Conservation (phyloP, 2,113 vertebrate species). For the Cairina moschata region DNA sequence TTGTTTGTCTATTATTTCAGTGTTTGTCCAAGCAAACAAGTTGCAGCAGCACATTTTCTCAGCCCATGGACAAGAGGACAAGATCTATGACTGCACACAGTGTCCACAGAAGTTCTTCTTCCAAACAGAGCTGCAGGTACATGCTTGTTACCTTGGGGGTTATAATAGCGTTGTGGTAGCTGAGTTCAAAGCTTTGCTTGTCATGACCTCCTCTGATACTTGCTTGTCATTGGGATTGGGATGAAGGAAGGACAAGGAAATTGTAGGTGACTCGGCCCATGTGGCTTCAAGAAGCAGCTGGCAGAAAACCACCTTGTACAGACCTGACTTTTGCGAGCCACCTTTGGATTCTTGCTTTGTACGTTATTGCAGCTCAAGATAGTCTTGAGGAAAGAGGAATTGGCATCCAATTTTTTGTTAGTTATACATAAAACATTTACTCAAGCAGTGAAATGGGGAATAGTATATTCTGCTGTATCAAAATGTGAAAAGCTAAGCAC, state of each 20-base stretch:
- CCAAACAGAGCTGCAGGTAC: slow-evolving; percentile 99
- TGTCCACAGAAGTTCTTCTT: slow-evolving; percentile 99
- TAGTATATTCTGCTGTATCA: not conserved
- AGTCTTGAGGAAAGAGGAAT: not conserved
- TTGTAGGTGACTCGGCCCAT: not conserved
- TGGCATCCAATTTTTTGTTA: not conserved
- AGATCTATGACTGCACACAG: slow-evolving; percentile 99
- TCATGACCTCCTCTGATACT: slow-evolving; percentile 26
- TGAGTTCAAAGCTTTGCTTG: slow-evolving; percentile 14
- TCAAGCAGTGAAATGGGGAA: not conserved
- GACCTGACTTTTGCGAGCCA: slow-evolving; percentile 36
- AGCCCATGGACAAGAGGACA: slow-evolving; percentile 98
- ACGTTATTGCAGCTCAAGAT: slow-evolving; percentile 6
- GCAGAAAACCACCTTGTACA: slow-evolving; percentile 58
- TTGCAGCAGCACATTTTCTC: slow-evolving; percentile 99
- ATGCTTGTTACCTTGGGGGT: not conserved
- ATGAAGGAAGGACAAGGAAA: slow-evolving; percentile 58
- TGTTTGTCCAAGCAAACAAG: slow-evolving; percentile 99
- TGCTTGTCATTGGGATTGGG: slow-evolving; percentile 37
- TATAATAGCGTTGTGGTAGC: slow-evolving; percentile 2
- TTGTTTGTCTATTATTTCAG: slow-evolving; percentile 78
- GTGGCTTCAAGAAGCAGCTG: slow-evolving; percentile 54
- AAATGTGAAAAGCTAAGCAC: not conserved
- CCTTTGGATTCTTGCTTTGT: not conserved
- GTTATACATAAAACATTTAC: not conserved